These are phyloP conservation scores for Ricordea florida DNA, from an alignment of 92 coral and sea anemone species.

Conservation along the genomic window DNA sequence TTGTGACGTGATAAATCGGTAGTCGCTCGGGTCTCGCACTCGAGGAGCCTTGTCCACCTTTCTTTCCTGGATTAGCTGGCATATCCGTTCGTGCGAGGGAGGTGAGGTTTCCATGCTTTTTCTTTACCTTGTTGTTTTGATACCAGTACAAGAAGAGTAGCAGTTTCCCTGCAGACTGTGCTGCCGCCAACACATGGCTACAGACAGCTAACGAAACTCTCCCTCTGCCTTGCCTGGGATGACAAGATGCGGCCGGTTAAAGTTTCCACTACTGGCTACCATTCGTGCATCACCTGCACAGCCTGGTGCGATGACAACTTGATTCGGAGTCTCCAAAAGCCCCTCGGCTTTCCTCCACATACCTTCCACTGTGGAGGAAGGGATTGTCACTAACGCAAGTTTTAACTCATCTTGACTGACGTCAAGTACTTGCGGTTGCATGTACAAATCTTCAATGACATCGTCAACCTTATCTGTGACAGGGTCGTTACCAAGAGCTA, in stretches of 20 bases:
- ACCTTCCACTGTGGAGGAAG: constrained; percentile 23
- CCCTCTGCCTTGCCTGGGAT: constrained; percentile 44
- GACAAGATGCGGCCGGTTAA: constrained; percentile 27
- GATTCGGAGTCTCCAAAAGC: constrained; percentile 13
- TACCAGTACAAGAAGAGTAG: constrained; percentile 16
- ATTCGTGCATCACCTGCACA: constrained; percentile 34
- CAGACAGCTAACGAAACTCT: constrained; percentile 47
- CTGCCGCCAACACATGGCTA: constrained; percentile 49
- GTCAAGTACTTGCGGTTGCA: constrained; percentile 12
- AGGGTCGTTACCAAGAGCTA: constrained; percentile 19
- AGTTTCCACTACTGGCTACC: constrained; percentile 40
- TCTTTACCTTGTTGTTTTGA: constrained; percentile 5
- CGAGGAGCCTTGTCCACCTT: neutral
- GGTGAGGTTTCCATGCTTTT: constrained; percentile 38
- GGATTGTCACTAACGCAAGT: neutral
- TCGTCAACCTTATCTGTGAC: neutral
- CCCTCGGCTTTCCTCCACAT: constrained; percentile 22
- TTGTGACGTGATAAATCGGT: too few relatives aligned
- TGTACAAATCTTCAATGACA: constrained; percentile 6
- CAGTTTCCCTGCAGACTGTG: constrained; percentile 24
- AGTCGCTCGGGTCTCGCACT: too few relatives aligned
- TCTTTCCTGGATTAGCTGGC: constrained; percentile 49
- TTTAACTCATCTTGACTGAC: constrained; percentile 2
- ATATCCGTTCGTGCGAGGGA: constrained; percentile 35
- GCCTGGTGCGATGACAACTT: constrained; percentile 30